Evolutionary conservation across 2,797 vertebrate species (phyloP).

Genomic region (Falco cherrug): DNA sequence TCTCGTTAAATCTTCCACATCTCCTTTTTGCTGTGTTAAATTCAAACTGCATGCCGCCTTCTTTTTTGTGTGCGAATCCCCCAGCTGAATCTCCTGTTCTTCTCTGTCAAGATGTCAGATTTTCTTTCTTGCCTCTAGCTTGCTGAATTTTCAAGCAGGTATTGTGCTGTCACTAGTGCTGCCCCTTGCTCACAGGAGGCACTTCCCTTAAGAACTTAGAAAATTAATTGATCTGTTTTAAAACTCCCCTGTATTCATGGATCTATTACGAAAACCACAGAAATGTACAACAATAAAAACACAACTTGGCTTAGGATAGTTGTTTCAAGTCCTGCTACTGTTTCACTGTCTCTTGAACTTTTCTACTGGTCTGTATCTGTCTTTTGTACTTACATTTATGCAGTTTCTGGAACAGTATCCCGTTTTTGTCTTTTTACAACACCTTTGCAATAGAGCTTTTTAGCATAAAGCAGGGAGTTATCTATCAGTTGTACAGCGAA

Average conservation of each 20-base stretch:
- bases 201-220: background rate
- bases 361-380: background rate
- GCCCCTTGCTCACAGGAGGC: background rate
- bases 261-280: background rate
- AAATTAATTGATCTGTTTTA: background rate
- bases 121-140: background rate
- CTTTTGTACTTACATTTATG: background rate
- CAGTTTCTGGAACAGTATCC: background rate
- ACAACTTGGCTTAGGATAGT: background rate
- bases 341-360: background rate
- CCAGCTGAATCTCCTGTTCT: background rate
- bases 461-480: background rate
- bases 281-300: background rate
- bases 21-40: background rate
- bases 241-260: background rate
- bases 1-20: background rate
- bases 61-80: background rate
- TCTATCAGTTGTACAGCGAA: background rate
- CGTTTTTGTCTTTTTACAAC: background rate
- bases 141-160: background rate
- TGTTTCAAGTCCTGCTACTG: background rate
- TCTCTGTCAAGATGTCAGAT: background rate
- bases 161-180: background rate
- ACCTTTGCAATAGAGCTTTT: background rate
- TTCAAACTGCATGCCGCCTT: background rate